Percentiles rank a stretch among this genome's conserved stretches.
Evolutionary conservation across 2,888 invertebrate genomes (phyloP).

Genomic region (Lymantria dispar): DNA sequence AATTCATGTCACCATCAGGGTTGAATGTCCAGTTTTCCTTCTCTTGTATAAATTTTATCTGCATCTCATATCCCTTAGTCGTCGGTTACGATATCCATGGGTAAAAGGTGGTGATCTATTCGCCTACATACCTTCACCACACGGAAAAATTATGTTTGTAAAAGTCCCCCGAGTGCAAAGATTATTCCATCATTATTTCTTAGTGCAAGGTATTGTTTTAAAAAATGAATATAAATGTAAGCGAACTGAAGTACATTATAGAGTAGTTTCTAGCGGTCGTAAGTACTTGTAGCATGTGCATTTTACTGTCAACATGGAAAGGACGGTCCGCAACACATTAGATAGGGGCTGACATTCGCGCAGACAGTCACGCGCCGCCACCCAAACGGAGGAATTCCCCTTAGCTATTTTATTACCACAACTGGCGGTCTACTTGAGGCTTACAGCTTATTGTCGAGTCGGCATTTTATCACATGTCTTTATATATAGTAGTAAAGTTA

Average conservation of each 20-base stretch:
- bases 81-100: too few species aligned
- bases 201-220: too few species aligned
- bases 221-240: too few species aligned
- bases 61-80: too few species aligned
- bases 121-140: too few species aligned
- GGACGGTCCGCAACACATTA: conserved; percentile 43
- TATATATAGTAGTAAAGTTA: background rate
- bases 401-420: conserved; percentile 47
- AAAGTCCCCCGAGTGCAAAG: too few species aligned
- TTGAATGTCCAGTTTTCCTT: too few species aligned
- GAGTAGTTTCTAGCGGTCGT: conserved; percentile 17
- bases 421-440: conserved; percentile 26
- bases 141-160: too few species aligned
- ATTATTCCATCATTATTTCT: too few species aligned
- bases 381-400: conserved; percentile 38
- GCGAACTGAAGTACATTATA: background rate
- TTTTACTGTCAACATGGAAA: conserved; percentile 52
- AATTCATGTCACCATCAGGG: too few species aligned
- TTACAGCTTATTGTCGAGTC: conserved; percentile 41
- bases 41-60: too few species aligned
- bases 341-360: conserved; percentile 28
- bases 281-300: conserved; percentile 59
- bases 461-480: conserved; percentile 29
- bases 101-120: too few species aligned
- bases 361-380: conserved; percentile 19